Base-by-base conservation (phyloP, 2,888 invertebrate genomes). In the Julus scanicus region DNA sequence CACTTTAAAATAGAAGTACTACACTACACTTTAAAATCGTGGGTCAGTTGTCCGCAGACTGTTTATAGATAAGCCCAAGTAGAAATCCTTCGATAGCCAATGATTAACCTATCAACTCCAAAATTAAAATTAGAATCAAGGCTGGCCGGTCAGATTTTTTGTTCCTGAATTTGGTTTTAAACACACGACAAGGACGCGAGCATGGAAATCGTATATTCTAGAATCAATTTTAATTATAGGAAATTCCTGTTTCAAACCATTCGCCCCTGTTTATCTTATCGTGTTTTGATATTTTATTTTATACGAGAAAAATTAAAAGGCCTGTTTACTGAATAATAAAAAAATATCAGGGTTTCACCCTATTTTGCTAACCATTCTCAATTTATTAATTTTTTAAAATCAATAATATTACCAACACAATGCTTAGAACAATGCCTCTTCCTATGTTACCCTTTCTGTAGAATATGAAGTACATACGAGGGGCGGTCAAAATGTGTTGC, bases 71-170 rank as follows among this genome's bases (percentile, higher is more conserved):
- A 71, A 71, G 71, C 71, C 71, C n/a, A 29, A 71, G 71, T 71
- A 29, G 71, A 71, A 71, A 71, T 71, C 71, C 71, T 71, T 71
- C 71, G 29, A 71, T 29, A 71, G n/a, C 29, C 71, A 71, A 29
- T 71, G 71, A 71, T 71, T 71, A 71, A 71, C 71, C 71, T 71
- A 71, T 71, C 71, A 71, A 71, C 71, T 71, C 71, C 9, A 29
- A n/a, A 71, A 29, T 71, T 71, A 71, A 71, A 71, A 71, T 71
- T 71, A 71, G 71, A 71, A n/a, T 71, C 71, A 71, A 71, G 71
- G 71, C 71, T 71, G 71, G 71, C 71, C n/a, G 71, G 71, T 29
- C 71, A 71, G 71, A 71, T 71, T 71, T 71, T 71, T 71, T 71
- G 71, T 29, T 9, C 71, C 71, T 29, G 29, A 9, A 29, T 29